Evolutionary conservation across 2,797 vertebrate genomes (phyloP), one percentile per base, ranked within the genome.

Genomic region (Brachymystax lenok): DNA sequence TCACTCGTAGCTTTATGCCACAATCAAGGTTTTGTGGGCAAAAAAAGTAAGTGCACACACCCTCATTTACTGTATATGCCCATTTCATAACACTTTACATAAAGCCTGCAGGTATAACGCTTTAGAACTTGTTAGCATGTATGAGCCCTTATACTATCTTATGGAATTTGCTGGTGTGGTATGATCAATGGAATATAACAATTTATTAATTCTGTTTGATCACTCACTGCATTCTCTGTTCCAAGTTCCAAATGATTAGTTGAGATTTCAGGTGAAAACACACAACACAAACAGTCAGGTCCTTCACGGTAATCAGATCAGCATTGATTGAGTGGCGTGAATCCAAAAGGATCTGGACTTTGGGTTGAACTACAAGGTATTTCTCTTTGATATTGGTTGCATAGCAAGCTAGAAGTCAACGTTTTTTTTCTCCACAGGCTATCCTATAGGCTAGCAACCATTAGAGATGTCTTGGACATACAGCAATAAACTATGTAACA

Each of bases 311-410:
- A 52, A 52, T 52, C 50, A 19, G n/a, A 71, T 16, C 24, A 54
- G 21, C 27, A 71, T 40, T 71, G 70, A 71, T 71, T 54, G 14
- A 71, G 50, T 28, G 21, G 27, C 27, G 16, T 54, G 70, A 71
- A 71, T 71, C 50, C 14, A 51, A 35, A 16, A 51, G 46, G n/a
- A 71, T 30, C 51, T 71, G 51, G 70, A 71, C 70, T 71, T 71
- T 71, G 70, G 70, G 7, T 54, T 30, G 24, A 71, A 71, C 51
- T 54, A 54, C 50, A 27, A 71, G 50, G 69, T 54, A 35, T 35
- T 27, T 56, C 71, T 72, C 6, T 59, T 72, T 72, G 21, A 54
- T 59, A 27, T 19, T 59, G 28, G n/a, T 54, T 16, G 5, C 27
- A n/a, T 50, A 30, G 50, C 12, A 24, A 28, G 19, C n/a, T 51